A percentile compares a stretch with the other conserved stretches of the same genome.
These are phyloP conservation scores for Ctenicera cuprea DNA, from an alignment of 2,888 invertebrate genomes.

Conservation along the genomic window DNA sequence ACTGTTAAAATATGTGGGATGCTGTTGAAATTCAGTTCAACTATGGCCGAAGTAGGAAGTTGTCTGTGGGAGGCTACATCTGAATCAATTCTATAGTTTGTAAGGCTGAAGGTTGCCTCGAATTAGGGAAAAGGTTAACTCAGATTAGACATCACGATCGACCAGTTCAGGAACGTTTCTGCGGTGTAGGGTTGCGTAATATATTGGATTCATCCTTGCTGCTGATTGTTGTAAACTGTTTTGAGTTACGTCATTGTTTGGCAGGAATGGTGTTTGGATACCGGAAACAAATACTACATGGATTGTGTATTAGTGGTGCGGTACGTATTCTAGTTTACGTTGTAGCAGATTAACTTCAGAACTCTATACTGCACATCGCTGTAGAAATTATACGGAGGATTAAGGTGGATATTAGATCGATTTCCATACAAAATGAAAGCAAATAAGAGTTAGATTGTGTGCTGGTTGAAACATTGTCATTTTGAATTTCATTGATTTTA, in stretches of 20 bases:
- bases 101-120: conserved; percentile 35
- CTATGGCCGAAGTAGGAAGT: conserved; percentile 22
- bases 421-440: too few relatives aligned
- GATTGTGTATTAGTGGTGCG: not conserved
- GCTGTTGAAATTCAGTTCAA: conserved; percentile 13
- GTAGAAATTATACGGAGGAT: too few relatives aligned
- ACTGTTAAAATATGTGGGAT: conserved; percentile 14
- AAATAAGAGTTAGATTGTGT: too few relatives aligned
- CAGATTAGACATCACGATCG: conserved; percentile 29
- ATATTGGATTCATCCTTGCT: conserved; percentile 28
- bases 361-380: too few relatives aligned
- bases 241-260: conserved; percentile 15
- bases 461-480: too few relatives aligned
- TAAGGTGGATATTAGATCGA: too few relatives aligned
- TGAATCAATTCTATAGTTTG: conserved; percentile 38
- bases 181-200: conserved; percentile 30
- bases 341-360: too few relatives aligned
- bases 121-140: conserved; percentile 39
- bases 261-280: conserved; percentile 15
- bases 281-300: conserved; percentile 3
- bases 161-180: conserved; percentile 6
- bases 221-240: conserved; percentile 22
- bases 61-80: conserved; percentile 28
- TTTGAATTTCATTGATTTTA: too few relatives aligned
- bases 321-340: not conserved